A percentile compares a stretch with the other conserved stretches of the same genome.
Evolutionary conservation across 2,113 vertebrate species (phyloP).

Genomic region (Plecturocebus donacophilus): DNA sequence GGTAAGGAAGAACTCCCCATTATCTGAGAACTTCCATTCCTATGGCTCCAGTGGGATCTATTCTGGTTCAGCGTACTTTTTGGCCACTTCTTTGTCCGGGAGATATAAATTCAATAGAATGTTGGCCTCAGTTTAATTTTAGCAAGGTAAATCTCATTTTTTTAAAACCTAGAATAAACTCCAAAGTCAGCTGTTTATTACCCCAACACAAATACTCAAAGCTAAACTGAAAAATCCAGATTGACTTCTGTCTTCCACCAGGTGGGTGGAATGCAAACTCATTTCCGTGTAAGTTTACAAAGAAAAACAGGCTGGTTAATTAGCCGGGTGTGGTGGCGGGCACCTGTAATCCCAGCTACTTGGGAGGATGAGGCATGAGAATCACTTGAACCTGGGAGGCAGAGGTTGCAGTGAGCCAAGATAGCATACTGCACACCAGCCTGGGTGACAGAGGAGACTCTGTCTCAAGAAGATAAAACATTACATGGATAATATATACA

Average conservation of each 20-base stretch:
- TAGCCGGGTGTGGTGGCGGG: no score
- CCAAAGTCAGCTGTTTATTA: conserved; percentile 23
- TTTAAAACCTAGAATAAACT: conserved; percentile 37
- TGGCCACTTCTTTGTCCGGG: background rate
- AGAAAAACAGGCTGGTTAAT: conserved; percentile 13
- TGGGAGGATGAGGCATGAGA: no score
- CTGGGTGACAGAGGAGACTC: no score
- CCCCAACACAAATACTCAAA: background rate
- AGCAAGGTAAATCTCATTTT: conserved; percentile 50
- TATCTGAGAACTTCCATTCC: background rate
- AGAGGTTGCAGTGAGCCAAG: no score
- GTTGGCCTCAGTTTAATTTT: conserved; percentile 45
- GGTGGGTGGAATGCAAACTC: background rate
- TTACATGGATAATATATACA: background rate
- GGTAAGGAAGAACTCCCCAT: background rate
- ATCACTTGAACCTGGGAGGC: no score
- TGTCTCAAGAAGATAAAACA: background rate
- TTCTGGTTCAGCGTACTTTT: background rate
- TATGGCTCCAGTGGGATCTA: background rate
- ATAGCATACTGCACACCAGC: no score
- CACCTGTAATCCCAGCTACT: no score
- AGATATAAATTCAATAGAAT: background rate
- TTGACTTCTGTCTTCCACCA: background rate
- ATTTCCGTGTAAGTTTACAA: background rate
- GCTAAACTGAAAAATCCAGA: conserved; percentile 10